Base-by-base conservation (phyloP, 2,113 vertebrate genomes). In the Brachirus orientalis region DNA sequence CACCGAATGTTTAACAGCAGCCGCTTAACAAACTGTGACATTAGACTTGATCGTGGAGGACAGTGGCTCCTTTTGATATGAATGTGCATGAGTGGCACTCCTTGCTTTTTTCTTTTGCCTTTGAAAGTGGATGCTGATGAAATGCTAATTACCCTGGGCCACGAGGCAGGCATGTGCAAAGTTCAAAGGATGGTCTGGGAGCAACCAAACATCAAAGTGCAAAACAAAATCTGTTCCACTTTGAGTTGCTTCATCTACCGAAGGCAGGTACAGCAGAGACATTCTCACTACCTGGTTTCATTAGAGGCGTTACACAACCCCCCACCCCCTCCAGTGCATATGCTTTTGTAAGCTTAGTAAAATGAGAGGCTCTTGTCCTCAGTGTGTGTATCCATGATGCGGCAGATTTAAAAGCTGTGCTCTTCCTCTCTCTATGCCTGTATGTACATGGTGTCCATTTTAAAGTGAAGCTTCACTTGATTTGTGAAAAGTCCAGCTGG, bases 91-190 rank as follows among this genome's bases (percentile, higher is more conserved):
- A 43, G 65, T 11, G 48, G 47, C 59, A 77, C 76, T 67, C 66
- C 80, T 78, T 63, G 71, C 79, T 70, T 68, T 55, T 28, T 28
- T 28, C 67, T 16, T 45, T 70, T 54, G 63, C 74, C 85, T 90
- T 88, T 91, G 87, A 89, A 85, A 83, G 85, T 61, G 69, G 82
- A 86, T 83, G 84, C 65, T 57, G 70, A 83, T 78, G 65, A 82
- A 85, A 90, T 88, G 83, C 81, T 86, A 90, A 91, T 90, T 82
- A 87, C 36, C 50, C 53, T 2, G 48, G 73, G 86, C 77, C 81
- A 60, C 54, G 61, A 81, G 79, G 84, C 79, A 72, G 69, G 72
- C 72, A 67, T 64, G 63, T 77, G 77, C 77, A 61, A 72, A 82
- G 79, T 89, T 89, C 83, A 90, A 88, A 88, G 85, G 78, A 62